Base-by-base conservation (phyloP, 2,797 vertebrate genomes). In the Urophycis tenuis region DNA sequence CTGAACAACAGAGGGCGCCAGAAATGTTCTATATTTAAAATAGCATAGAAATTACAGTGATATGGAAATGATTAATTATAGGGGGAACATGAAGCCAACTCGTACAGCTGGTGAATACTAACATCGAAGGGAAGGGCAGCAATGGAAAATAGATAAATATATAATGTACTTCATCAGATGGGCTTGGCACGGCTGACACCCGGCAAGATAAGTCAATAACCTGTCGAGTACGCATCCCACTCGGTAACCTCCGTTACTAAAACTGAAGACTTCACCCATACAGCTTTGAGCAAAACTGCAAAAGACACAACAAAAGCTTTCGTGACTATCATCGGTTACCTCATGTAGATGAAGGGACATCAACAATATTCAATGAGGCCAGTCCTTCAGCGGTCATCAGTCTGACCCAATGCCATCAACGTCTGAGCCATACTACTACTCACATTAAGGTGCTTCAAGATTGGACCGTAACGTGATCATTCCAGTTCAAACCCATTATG, bases 211-310 rank as follows among this genome's bases (percentile, higher is more conserved):
- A 60, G 22, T 25, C 7, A n/a, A 60, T 60, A 60, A 60, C 19
- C 53, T 60, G 3, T 22, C n/a, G n/a, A n/a, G 12, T 41, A 41
- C 11, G 12, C 19, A 22, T 53, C 53, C 2, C 53, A 60, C n/a
- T 53, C 19, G 33, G 75, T 22, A 29, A 53, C 34, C 39, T 19
- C 35, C 32, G 64, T 78, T 69, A 77, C 79, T 49, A 22, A 67
- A 14, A 71, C 77, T 36, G 33, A 25, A 69, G 17, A 71, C 77
- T 9, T 75, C 25, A 69, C 9, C 12, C 78, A 19, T 29, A 53
- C 67, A 36, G 49, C 32, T 36, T 67, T 72, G 35, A 75, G 12
- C n/a, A 29, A 15, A 70, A n/a, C 14, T n/a, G 53, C 31, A 34
- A 17, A 64, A 25, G 19, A 8, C 64, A 71, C 33, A 25, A 74